Evolutionary conservation across 2,113 vertebrate genomes (phyloP), one percentile per base, ranked within the genome.

Genomic region (Seriola dumerili): DNA sequence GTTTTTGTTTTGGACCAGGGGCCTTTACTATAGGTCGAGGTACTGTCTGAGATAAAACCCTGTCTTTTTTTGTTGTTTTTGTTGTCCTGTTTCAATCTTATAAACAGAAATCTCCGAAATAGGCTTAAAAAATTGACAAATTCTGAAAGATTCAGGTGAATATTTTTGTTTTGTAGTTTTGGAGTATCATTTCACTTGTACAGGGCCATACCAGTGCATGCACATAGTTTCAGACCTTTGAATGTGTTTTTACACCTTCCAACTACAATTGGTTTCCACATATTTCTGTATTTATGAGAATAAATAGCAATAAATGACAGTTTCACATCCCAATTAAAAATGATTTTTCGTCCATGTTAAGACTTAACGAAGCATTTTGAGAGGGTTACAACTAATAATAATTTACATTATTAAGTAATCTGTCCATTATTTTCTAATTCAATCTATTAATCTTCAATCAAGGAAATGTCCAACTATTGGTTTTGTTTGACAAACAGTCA

Each of bases 1-100:
- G 67, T 77, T 86, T 80, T 71, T 63, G 52, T 78, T 83, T 74
- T 77, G 16, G 48, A 65, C 11, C 23, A 57, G 16, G n/a, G 50
- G 14, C 32, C 65, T 66, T 73, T 57, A 44, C 40, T 72, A n/a
- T n/a, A 38, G 54, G 68, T 55, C 38, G 14, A 69, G 44, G 19
- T 67, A 55, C 14, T 38, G 57, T 74, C 23, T 46, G 8, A 78
- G 32, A 77, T 76, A 17, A 76, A 66, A 65, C 25, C 46, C 19
- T 25, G 7, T 16, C 25, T 40, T 76, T 55, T 2, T 55, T n/a
- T 11, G 3, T 11, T 25, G 23, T n/a, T 54, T 54, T n/a, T 50
- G 25, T 52, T 69, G 6, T 54, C 13, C 12, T 17, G 25, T 65
- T 5, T 4, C 7, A 68, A 57, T 55, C 23, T 32, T n/a, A 38